A percentile compares a stretch with the other conserved stretches of the same genome.
Evolutionary conservation across 2,888 invertebrate genomes (phyloP).

Genomic region (Brenthis daphne): DNA sequence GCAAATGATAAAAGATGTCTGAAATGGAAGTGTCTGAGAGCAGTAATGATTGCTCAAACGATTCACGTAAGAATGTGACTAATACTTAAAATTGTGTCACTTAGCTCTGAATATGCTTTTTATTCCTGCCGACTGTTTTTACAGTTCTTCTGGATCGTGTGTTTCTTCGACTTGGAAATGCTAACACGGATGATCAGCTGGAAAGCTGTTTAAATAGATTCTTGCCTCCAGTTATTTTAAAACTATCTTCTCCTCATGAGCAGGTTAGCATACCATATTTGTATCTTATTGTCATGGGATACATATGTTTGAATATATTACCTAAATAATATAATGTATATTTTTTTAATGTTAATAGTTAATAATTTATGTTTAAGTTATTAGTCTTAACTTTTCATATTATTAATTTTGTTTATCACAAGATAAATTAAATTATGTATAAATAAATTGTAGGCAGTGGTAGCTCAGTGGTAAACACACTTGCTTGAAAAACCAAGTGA

Average conservation of each 20-base stretch:
- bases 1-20: constrained; percentile 60
- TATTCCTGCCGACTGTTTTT: constrained; percentile 50
- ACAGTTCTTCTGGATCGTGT: constrained; percentile 94
- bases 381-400: no score
- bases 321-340: no score
- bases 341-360: no score
- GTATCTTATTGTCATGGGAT: background rate
- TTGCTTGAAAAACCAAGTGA: no score
- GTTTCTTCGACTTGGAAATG: constrained; percentile 92
- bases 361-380: no score
- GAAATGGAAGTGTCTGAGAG: constrained; percentile 74
- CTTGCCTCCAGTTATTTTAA: constrained; percentile 93
- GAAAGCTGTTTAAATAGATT: constrained; percentile 91
- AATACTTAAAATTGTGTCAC: background rate
- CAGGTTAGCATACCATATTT: constrained; percentile 77
- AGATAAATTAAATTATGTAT: no score
- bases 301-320: background rate
- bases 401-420: no score
- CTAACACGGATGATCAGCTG: constrained; percentile 94
- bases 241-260: constrained; percentile 93
- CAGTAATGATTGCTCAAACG: constrained; percentile 68
- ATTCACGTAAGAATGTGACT: constrained; percentile 62
- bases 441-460: no score
- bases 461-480: no score
- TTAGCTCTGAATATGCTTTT: background rate